Evolutionary conservation across 2,113 vertebrate genomes (phyloP), one percentile per base, ranked within the genome.

Genomic region (Chaetops frenatus): DNA sequence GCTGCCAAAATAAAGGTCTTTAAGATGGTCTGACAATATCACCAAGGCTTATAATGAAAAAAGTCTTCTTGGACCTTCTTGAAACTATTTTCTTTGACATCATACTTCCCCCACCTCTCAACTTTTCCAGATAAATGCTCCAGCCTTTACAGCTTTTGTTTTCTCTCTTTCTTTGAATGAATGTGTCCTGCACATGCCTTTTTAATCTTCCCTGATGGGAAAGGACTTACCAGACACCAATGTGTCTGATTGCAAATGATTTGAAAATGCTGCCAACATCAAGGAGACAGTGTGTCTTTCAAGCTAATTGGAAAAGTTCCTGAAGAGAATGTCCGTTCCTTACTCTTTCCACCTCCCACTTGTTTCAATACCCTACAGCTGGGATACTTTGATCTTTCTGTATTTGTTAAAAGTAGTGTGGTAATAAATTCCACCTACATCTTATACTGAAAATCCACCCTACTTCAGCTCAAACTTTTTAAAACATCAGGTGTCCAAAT

Each of bases 381-480:
- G 51, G 65, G 29, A 61, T 85, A 53, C 77, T 96, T 95, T 90
- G 50, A 79, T 95, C 74, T 94, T 95, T 62, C 53, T 73, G 29
- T 64, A 27, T 95, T 83, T 92, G 50, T 81, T 56, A 93, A 91
- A 93, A 90, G 61, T 85, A 92, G 53, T 13, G 22, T 78, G 50
- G 27, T 67, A 74, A 91, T 97, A 92, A 92, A 92, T 86, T 95
- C 83, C 57, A 71, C 47, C 36, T 70, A 83, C 72, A 73, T 91
- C 66, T 95, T 62, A 70, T 61, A 31, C 28, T 79, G 83, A 94
- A 96, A 96, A 95, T 71, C 54, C 38, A 82, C 27, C 6, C 6
- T 86, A 31, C 29, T 89, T 88, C 64, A 81, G 54, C 38, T 77
- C 57, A 35, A 74, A n/a, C 38, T 79, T 88, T 83, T 87, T 65